phyloP scores from a whole-genome alignment of 2,888 invertebrate species.

The Acanthococcus lagerstroemiae region DNA sequence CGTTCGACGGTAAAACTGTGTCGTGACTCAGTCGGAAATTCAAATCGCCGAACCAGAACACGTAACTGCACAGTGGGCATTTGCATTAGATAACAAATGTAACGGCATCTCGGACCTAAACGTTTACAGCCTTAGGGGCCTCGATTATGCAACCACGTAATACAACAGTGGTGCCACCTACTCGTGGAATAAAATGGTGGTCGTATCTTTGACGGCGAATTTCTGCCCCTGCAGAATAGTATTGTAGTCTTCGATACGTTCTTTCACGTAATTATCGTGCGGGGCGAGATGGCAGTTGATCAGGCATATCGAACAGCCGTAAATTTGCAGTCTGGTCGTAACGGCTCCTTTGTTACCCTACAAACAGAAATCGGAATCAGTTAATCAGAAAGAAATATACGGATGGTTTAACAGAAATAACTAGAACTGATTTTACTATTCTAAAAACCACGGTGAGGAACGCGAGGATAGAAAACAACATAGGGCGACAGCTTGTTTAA shows the following conservation, averaged over 20 bases:
- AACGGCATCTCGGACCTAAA: too few species aligned
- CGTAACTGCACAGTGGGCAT: constrained; percentile 52
- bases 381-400: not conserved
- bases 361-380: constrained; percentile 37
- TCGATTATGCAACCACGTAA: too few species aligned
- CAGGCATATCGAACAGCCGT: constrained; percentile 78
- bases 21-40: constrained; percentile 60
- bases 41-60: constrained; percentile 85
- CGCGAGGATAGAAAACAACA: too few species aligned
- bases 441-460: too few species aligned
- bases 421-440: too few species aligned
- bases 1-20: constrained; percentile 33
- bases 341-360: constrained; percentile 95
- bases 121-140: too few species aligned
- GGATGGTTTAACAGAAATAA: not conserved
- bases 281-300: constrained; percentile 86
- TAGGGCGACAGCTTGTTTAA: too few species aligned
- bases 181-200: constrained; percentile 84
- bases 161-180: constrained; percentile 46
- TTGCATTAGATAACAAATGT: not conserved
- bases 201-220: constrained; percentile 64
- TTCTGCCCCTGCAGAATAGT: constrained; percentile 72
- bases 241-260: constrained; percentile 78
- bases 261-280: constrained; percentile 73
- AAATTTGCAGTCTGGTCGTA: constrained; percentile 72